These are phyloP conservation scores for Eupelmus urozonus DNA, from an alignment of 2,888 invertebrate species.

Conservation along the genomic window DNA sequence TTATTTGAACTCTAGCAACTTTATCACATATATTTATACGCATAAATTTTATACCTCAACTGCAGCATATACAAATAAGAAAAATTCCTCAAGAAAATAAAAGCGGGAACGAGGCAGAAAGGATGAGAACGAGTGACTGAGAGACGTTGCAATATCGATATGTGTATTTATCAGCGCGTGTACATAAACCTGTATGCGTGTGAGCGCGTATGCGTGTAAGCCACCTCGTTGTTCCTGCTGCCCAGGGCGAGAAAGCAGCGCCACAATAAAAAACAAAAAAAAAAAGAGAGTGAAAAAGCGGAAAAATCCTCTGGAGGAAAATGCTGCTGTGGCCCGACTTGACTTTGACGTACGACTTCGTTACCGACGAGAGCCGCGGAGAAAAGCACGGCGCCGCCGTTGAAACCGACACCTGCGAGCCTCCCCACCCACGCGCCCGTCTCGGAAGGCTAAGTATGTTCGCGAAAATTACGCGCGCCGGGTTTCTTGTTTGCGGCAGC, in stretches of 20 bases:
- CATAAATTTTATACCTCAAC: too few species aligned
- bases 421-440: not conserved
- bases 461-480: not conserved
- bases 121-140: not conserved
- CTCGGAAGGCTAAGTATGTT: constrained; percentile 10
- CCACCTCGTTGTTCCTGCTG: not conserved
- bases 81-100: not conserved
- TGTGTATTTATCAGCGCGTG: not conserved
- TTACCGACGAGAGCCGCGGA: constrained; percentile 7
- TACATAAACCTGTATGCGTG: not conserved
- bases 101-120: not conserved
- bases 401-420: not conserved
- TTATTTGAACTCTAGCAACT: too few species aligned
- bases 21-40: too few species aligned
- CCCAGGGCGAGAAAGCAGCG: not conserved
- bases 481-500: constrained; percentile 7
- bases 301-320: constrained; percentile 34
- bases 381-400: not conserved
- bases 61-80: not conserved
- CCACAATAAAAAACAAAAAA: too few species aligned
- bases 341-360: constrained; percentile 42
- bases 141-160: constrained; percentile 21
- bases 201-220: not conserved
- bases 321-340: constrained; percentile 33
- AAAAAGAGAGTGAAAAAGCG: too few species aligned